A percentile compares a stretch with the other conserved stretches of the same genome.
Conservation (phyloP, 1,140 invertebrate species). For the Steinernema khuongi region DNA sequence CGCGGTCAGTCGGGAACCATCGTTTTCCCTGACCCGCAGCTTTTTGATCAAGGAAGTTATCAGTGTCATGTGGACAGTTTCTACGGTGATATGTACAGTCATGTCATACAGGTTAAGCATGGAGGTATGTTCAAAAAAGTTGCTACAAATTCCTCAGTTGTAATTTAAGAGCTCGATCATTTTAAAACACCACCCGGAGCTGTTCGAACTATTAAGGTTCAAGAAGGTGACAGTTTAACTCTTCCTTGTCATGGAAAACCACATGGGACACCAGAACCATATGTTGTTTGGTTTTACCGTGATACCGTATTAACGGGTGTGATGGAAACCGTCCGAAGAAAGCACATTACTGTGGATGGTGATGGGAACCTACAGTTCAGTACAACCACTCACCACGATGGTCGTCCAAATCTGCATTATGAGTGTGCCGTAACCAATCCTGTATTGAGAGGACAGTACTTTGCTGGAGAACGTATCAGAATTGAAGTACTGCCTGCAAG, state of each 20-base stretch:
- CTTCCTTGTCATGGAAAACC: constrained; percentile 31
- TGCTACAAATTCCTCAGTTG: not conserved
- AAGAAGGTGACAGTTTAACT: constrained; percentile 15
- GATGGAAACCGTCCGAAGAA: constrained; percentile 39
- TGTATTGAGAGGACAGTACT: constrained; percentile 45
- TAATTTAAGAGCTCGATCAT: constrained; percentile 3
- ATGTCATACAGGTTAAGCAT: constrained; percentile 63
- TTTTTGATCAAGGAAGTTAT: constrained; percentile 38
- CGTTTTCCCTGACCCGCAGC: constrained; percentile 35
- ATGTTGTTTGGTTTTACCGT: not conserved
- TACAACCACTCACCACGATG: constrained; percentile 37
- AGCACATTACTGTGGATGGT: constrained; percentile 43
- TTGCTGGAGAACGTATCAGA: constrained; percentile 44
- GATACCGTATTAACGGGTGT: constrained; percentile 17
- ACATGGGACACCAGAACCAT: constrained; percentile 9
- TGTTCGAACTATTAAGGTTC: not conserved
- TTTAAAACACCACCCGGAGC: not conserved
- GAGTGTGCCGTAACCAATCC: constrained; percentile 47
- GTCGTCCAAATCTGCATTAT: constrained; percentile 40
- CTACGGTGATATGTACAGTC: constrained; percentile 58
- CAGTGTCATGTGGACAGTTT: constrained; percentile 16
- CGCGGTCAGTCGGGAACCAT: constrained; percentile 41
- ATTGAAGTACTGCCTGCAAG: constrained; percentile 30
- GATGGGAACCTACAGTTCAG: constrained; percentile 42
- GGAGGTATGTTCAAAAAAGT: constrained; percentile 30